Base-by-base conservation (phyloP, 2,888 invertebrate genomes). In the Sericinus montela region DNA sequence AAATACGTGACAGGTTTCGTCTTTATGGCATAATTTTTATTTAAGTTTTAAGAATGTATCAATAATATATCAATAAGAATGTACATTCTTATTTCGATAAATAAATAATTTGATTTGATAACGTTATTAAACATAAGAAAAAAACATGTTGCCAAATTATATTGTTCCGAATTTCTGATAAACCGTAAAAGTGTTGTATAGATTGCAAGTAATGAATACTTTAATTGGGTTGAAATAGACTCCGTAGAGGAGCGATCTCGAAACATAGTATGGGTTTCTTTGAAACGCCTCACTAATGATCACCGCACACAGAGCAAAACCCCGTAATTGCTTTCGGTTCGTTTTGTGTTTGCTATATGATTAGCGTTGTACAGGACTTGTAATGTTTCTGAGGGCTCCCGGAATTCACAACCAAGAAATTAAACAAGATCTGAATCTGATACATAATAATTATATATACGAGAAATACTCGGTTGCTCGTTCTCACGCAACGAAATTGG, bases 221-320 rank as follows among this genome's bases (percentile, higher is more conserved):
- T 51, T 57, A 60, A 60, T 60, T 58, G 57, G 53, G 58, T 53
- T 51, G 56, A 53, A 56, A 54, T 36, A 38, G 11, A 19, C 41
- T 23, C 13, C 52, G 43, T 44, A 48, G 43, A 46, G 52, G 45
- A 36, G 39, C 45, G 48, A 55, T 55, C 48, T 52, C 47, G 13
- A 41, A 53, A 48, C 34, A 56, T 56, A 50, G 52, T 44, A n/a
- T 45, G 54, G 57, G 52, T 52, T 57, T 53, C 55, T 51, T 55
- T 53, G 57, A 28, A 45, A 45, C 11, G 11, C 34, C 41, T 28
- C 45, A 30, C 37, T 46, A 46, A 51, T 32, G 45, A 51, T 45
- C 23, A 11, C 9, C 36, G 16, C 41, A 32, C 38, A 37, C 13
- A 8, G 28, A 29, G n/a, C n/a, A 30, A 6, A 30, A 9, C 11